phyloP scores from a whole-genome alignment of 2,888 invertebrate genomes.

The Patella ulyssiponensis region DNA sequence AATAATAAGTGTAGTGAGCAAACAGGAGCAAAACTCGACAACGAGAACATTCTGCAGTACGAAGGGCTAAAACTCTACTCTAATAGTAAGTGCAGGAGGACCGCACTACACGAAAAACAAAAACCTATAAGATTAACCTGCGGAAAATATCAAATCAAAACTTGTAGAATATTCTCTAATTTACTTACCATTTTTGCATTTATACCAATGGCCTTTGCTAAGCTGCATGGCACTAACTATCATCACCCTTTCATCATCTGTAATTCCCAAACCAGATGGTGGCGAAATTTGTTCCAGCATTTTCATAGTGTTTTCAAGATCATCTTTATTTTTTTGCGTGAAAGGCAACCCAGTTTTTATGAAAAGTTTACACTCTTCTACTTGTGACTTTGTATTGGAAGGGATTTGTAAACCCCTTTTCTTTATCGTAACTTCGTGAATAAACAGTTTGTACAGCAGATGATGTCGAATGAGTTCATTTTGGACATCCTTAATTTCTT shows the following conservation, averaged over 20 bases:
- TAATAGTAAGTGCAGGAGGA: no score
- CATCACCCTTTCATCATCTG: slow-evolving; percentile 74
- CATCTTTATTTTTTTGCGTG: slow-evolving; percentile 76
- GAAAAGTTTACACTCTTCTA: not conserved
- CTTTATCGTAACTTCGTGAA: slow-evolving; percentile 20
- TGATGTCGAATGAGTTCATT: slow-evolving; percentile 42
- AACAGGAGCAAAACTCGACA: no score
- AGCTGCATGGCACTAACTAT: slow-evolving; percentile 77
- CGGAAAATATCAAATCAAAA: no score
- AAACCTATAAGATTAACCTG: no score
- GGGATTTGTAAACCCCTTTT: slow-evolving; percentile 16
- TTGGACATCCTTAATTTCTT: slow-evolving; percentile 45
- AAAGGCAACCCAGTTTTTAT: slow-evolving; percentile 77
- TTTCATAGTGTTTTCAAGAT: slow-evolving; percentile 72
- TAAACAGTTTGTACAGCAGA: slow-evolving; percentile 27
- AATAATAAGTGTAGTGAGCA: no score
- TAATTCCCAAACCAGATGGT: slow-evolving; percentile 70
- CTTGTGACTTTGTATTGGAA: not conserved
- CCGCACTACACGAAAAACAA: no score
- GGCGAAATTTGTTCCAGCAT: slow-evolving; percentile 15
- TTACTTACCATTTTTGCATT: slow-evolving; percentile 77
- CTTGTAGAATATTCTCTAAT: not conserved
- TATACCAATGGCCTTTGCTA: slow-evolving; percentile 79
- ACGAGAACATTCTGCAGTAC: no score
- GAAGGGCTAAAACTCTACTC: no score